Evolutionary conservation across 2,888 invertebrate genomes (phyloP), one percentile per base, ranked within the genome.

Genomic region (Dugesia japonica): DNA sequence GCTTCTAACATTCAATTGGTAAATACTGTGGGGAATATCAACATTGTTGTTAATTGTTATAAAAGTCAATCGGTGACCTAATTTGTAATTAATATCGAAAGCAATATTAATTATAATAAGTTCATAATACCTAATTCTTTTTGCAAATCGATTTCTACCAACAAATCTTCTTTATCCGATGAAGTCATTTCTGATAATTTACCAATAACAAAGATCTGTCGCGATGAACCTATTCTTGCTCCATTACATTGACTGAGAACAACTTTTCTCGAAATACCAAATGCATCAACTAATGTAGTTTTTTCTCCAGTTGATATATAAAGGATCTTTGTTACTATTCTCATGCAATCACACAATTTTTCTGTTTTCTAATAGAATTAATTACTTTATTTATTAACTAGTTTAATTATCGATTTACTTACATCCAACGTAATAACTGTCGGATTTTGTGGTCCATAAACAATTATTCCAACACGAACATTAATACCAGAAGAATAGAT

Each of bases 291-390:
- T 4, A 73, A 7, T 26, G 31, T 20, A 20, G 74, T 73, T 33
- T 28, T 20, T n/a, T 15, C 4, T 1, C 42, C 42, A 1, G 9
- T 33, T 23, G 56, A n/a, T 1, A 73, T 26, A 33, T 15, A 17
- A 9, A 7, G 1, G 20, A 73, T 17, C 9, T 38, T 7, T 7
- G 74, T 73, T 1, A 73, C 15, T 1, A 23, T 26, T 23, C 26
- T 23, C 28, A 73, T 33, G 23, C 15, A 20, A 38, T 73, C 33
- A 73, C 74, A 73, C n/a, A 56, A 56, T 56, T 56, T 56, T 56
- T 73, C 74, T 26, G 31, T 73, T 38, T 73, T 72, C 27, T 72
- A 72, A n/a, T n/a, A n/a, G n/a, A n/a, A n/a, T n/a, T n/a, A n/a
- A 13, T 13, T 42, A n/a, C n/a, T 13, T 42, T 13, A n/a, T 13